Evolutionary conservation across 2,797 vertebrate species (phyloP), one percentile per base, ranked within the genome.

Genomic region (Paratrypauchen microcephalus): DNA sequence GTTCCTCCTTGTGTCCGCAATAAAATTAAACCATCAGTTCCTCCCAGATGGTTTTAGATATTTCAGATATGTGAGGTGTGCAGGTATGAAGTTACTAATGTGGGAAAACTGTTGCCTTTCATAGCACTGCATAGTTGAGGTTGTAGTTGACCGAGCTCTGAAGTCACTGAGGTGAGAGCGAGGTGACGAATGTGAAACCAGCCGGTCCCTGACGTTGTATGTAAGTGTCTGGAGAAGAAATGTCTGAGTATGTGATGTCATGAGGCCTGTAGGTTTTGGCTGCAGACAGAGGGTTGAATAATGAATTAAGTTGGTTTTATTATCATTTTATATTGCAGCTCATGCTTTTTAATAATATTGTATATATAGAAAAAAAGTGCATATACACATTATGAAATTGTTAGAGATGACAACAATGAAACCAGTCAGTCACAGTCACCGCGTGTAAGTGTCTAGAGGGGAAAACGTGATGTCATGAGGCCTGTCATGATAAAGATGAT

Each of bases 81-180:
- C 58, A 69, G 23, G 39, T 57, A 36, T 54, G 57, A 76, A 16
- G 32, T 88, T 88, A 87, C 72, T 86, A 87, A 84, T 55, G 68
- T 80, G 75, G 60, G 57, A 82, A 21, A 2, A n/a, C 48, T 71
- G 60, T 13, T 15, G 68, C 19, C 28, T 12, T 57, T 0, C 2
- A 2, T 13, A 59, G 3, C 8, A 57, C 54, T 1, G 65, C 70
- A 70, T 68, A 54, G 56, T 19, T 79, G 47, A 63, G 47, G 72
- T 50, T 59, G 58, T 54, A 15, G 45, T 21, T 28, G 65, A 4
- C 2, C 73, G 63, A 68, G 65, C 63, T 1, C 6, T 12, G 6
- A 79, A 9, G 1, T 48, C 1, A 13, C 3, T 8, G 4, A 32
- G 36, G 4, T 23, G 11, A 28, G 24, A 47, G 75, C 16, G 68